Base-by-base conservation (phyloP, 1,140 invertebrate species). In the Zelostemma sp. region DNA sequence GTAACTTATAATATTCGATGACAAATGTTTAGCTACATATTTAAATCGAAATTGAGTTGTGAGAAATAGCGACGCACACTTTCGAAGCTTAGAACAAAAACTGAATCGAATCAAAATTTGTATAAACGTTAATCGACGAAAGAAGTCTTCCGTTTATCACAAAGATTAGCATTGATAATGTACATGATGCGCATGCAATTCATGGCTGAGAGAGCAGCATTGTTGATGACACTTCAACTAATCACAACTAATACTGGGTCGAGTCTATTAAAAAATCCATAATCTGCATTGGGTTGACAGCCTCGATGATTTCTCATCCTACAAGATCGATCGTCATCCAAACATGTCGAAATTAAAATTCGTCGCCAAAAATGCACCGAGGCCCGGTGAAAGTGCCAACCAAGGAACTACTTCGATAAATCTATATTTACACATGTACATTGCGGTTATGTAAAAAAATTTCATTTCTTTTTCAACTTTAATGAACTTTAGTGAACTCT, bases 191-290 rank as follows among this genome's bases (percentile, higher is more conserved):
- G 4, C 3, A 14, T 40, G 38, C 11, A 31, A 31, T 11, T 6
- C 28, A 31, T 31, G 15, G 4, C 11, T 14, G n/a, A 4, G 6
- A n/a, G 15, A 40, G 15, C 2, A 12, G 15, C 11, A n/a, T 8
- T 8, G 15, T 19, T 55, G 43, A 60, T 55, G 28, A n/a, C n/a
- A n/a, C n/a, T n/a, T 15, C 53, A 18, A 40, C 51, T 51, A 51
- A 48, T 53, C 16, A 16, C 35, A 57, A 61, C 65, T 68, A 68
- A 68, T 68, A 68, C 65, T 68, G 65, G n/a, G 15, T 48, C 51
- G 55, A 60, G 65, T 61, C 48, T 68, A 68, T 61, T 0, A 61
- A 60, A 56, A 55, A 11, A n/a, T n/a, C n/a, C n/a, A n/a, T n/a
- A 47, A 25, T 25, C 21, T 25, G 21, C 21, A 25, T 25, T 25